Conservation (phyloP, 2,888 invertebrate species). For the Cephus rjabovi region DNA sequence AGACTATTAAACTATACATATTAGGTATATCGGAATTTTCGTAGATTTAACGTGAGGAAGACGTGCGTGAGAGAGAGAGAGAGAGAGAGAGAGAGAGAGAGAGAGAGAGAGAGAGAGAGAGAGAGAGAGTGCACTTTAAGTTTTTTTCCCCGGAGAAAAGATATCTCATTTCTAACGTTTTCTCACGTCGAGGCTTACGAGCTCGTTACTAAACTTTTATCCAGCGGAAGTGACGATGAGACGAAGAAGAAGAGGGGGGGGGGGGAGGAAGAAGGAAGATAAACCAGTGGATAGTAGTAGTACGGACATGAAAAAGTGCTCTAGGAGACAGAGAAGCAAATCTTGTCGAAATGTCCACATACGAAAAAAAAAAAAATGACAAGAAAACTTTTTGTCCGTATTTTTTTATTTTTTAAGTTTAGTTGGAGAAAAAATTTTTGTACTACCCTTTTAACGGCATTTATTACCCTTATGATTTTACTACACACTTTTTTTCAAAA, state of each 20-base stretch:
- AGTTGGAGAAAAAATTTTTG: conserved; percentile 20
- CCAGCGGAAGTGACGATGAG: background rate
- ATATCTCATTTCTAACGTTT: background rate
- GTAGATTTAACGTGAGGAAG: background rate
- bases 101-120: background rate
- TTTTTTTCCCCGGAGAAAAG: background rate
- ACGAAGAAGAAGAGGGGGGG: background rate
- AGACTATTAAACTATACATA: conserved; percentile 33
- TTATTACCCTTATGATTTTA: conserved; percentile 29
- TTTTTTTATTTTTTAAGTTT: conserved; percentile 2
- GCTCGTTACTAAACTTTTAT: background rate
- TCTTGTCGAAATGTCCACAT: background rate
- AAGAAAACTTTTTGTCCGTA: background rate
- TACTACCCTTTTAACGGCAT: conserved; percentile 23
- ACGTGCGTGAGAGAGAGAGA: background rate
- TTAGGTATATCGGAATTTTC: conserved; percentile 3
- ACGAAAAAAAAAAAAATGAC: background rate
- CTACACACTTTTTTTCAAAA: background rate
- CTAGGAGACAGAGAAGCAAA: background rate
- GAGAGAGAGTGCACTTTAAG: background rate
- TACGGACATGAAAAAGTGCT: background rate
- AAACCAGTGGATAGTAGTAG: background rate
- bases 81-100: background rate
- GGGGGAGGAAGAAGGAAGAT: background rate
- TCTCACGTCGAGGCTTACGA: background rate